These are phyloP conservation scores for Megamerina dolium DNA, from an alignment of 2,888 invertebrate species.

Conservation along the genomic window DNA sequence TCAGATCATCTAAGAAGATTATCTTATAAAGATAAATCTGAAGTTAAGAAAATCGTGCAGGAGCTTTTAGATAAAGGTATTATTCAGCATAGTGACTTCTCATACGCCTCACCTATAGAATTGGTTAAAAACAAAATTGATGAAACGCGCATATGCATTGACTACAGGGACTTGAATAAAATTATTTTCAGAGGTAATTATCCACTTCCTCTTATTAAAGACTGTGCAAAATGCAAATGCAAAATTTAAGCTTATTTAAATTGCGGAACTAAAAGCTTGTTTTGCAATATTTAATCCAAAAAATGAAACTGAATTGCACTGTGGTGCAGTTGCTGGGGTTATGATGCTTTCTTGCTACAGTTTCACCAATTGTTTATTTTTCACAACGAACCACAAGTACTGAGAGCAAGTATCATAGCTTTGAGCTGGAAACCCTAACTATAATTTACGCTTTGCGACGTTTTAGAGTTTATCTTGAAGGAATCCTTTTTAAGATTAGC, in stretches of 20 bases:
- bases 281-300: constrained; percentile 30
- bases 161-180: constrained; percentile 12
- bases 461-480: constrained; percentile 12
- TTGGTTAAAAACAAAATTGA: too few relatives aligned
- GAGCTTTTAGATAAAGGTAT: too few relatives aligned
- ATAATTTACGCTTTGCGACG: constrained; percentile 29
- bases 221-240: constrained; percentile 10
- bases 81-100: too few relatives aligned
- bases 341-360: constrained; percentile 31
- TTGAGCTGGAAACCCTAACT: constrained; percentile 30
- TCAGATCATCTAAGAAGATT: too few relatives aligned
- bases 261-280: constrained; percentile 21
- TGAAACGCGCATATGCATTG: constrained; percentile 9
- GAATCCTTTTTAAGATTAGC: constrained; percentile 25
- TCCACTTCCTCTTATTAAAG: constrained; percentile 16
- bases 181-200: constrained; percentile 16
- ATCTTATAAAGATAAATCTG: too few relatives aligned
- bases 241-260: constrained; percentile 10
- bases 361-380: constrained; percentile 34
- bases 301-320: constrained; percentile 30
- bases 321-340: constrained; percentile 32
- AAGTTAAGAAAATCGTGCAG: too few relatives aligned
- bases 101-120: too few relatives aligned
- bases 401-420: constrained; percentile 30
- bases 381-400: constrained; percentile 26